Percentiles rank a stretch among this genome's conserved stretches.
phyloP scores from a whole-genome alignment of 2,797 vertebrate genomes.

The Martes flavigula region DNA sequence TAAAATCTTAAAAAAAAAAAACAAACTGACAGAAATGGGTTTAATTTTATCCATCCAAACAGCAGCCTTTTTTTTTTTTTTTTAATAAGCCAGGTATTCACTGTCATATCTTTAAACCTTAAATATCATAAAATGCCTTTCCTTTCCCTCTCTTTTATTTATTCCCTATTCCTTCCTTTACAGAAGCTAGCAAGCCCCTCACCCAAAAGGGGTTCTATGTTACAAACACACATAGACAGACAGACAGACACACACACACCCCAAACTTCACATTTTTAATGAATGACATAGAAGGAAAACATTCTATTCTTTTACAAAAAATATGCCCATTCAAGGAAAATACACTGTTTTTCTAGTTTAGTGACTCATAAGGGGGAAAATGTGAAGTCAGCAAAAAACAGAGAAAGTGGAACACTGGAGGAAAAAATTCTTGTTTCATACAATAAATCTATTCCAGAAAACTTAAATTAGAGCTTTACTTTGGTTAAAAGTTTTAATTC shows the following conservation, averaged over 20 bases:
- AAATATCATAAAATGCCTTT: background rate
- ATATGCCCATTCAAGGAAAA: background rate
- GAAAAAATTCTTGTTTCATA: background rate
- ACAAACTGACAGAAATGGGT: background rate
- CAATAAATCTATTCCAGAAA: constrained; percentile 7
- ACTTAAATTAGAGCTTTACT: constrained; percentile 2
- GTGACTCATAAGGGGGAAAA: background rate
- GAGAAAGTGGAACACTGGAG: background rate
- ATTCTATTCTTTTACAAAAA: constrained; percentile 15
- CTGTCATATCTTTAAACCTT: background rate
- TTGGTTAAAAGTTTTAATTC: constrained; percentile 18
- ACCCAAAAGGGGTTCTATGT: background rate
- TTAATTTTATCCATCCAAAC: background rate
- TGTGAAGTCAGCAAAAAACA: constrained; percentile 40
- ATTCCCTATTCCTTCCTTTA: background rate
- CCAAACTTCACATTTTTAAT: background rate
- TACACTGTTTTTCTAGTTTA: background rate
- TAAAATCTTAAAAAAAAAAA: no score
- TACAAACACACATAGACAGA: background rate
- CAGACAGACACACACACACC: background rate
- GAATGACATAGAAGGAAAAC: background rate
- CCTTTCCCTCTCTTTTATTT: background rate
- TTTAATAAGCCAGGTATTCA: background rate
- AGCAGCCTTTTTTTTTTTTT: background rate
- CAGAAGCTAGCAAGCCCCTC: background rate